Evolutionary conservation across 2,797 vertebrate species (phyloP), one percentile per base, ranked within the genome.

Genomic region (Rhinogobio ventralis): DNA sequence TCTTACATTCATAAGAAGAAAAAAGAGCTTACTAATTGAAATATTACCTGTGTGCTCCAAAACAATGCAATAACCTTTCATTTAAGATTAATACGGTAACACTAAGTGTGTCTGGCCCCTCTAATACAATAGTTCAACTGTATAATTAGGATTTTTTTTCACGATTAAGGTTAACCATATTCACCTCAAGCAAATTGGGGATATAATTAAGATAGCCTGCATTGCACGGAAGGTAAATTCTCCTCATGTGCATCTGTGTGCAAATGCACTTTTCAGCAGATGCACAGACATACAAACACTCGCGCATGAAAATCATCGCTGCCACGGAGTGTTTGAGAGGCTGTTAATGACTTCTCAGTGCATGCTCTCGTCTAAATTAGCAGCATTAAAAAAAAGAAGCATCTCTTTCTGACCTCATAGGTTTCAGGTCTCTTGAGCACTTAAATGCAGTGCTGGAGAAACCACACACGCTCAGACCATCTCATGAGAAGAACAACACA

Each of bases 331-430:
- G 78, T 72, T 86, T 76, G 49, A 53, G 49, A 69, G 82, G 72
- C 73, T 79, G 66, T 83, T 82, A 89, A 84, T 86, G 55, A 87
- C 81, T 84, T 87, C 84, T 86, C 55, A 85, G 85, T 82, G 75
- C 79, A 82, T 78, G 82, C 76, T 82, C 75, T 82, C 74, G 7
- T 85, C 88, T 87, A 86, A 87, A 89, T 88, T 85, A 83, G 81
- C 68, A 81, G 72, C 51, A 83, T 81, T 85, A 85, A 78, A 85
- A 87, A 89, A 84, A 87, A 79, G 75, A 85, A 82, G 49, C 49
- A 69, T 57, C 73, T 74, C 60, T 45, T 36, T 75, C 45, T 84
- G 85, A 87, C 57, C 77, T 88, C 66, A 57, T 49, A 30, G 60
- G 72, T 46, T 81, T 74, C 49, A 57, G 42, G 53, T 71, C 51